These are phyloP conservation scores for Ganaspis sp. DNA, from an alignment of 1,140 invertebrate species.

Conservation along the genomic window DNA sequence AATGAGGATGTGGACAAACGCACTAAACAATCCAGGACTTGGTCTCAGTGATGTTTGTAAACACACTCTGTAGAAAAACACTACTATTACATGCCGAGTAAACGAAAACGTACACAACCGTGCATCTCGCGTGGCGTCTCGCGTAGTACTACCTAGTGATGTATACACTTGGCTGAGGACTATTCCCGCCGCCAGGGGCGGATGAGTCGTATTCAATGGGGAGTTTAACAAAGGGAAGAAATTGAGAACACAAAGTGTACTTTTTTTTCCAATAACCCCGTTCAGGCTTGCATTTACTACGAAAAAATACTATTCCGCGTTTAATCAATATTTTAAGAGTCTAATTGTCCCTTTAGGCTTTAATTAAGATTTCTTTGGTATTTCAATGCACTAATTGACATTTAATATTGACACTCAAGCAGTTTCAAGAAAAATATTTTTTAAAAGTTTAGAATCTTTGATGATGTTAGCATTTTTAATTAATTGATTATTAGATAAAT, in stretches of 20 bases:
- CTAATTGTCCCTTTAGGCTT: too few species aligned
- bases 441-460: too few species aligned
- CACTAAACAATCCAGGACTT: not conserved
- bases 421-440: too few species aligned
- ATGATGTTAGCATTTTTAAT: too few species aligned
- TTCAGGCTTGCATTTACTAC: too few species aligned
- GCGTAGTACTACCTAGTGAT: conserved; percentile 54
- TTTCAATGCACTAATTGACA: too few species aligned
- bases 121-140: conserved; percentile 47
- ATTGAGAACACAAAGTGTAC: not conserved
- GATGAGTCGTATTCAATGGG: not conserved
- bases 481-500: too few species aligned
- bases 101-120: not conserved
- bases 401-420: too few species aligned
- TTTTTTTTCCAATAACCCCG: not conserved
- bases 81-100: not conserved
- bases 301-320: too few species aligned
- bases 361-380: too few species aligned
- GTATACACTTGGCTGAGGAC: conserved; percentile 35
- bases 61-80: not conserved
- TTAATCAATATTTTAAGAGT: too few species aligned
- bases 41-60: conserved; percentile 7
- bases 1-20: not conserved
- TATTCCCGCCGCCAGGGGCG: conserved; percentile 43
- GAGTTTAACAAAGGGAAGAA: not conserved